Evolutionary conservation across 2,113 vertebrate genomes (phyloP), one percentile per base, ranked within the genome.

Genomic region (Cynoglossus semilaevis): DNA sequence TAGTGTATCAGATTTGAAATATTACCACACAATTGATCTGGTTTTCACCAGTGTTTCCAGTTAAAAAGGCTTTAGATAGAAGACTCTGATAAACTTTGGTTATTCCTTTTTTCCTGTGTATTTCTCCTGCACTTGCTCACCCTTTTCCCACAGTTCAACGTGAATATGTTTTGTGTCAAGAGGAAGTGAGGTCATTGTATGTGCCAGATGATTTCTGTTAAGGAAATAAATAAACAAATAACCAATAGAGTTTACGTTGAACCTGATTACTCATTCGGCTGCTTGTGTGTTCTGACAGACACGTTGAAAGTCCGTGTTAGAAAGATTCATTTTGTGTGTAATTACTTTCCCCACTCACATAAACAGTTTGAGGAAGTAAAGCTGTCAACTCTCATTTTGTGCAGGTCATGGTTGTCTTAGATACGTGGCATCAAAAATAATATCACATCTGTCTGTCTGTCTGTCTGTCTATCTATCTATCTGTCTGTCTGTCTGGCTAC

Each of bases 361-460:
- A 62, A 79, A 74, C 56, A 74, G 6, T 59, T 69, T 46, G 14
- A 46, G 41, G 49, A 49, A 66, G 56, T 69, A 22, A 51, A 58
- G 29, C 46, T 51, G 58, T 54, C 36, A 53, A n/a, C 44, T 43
- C 36, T 69, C 17, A 9, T 56, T 63, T 41, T 40, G 18, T 16
- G 35, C 17, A 46, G 22, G 22, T 29, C 22, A 29, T 29, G 6
- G 22, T 29, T 29, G 22, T 29, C 22, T 29, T 29, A 29, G 22
- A 29, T 29, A 29, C 6, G 22, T 29, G 6, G 22, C 6, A 2
- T 29, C 6, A 29, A 29, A 29, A 29, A 29, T n/a, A n/a, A n/a
- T n/a, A n/a, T n/a, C n/a, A n/a, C n/a, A n/a, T n/a, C n/a, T n/a
- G n/a, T n/a, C n/a, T n/a, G n/a, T n/a, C n/a, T n/a, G n/a, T n/a